A percentile compares a stretch with the other conserved stretches of the same genome.
phyloP scores from a whole-genome alignment of 2,888 invertebrate species.

The Amaurobius ferox region DNA sequence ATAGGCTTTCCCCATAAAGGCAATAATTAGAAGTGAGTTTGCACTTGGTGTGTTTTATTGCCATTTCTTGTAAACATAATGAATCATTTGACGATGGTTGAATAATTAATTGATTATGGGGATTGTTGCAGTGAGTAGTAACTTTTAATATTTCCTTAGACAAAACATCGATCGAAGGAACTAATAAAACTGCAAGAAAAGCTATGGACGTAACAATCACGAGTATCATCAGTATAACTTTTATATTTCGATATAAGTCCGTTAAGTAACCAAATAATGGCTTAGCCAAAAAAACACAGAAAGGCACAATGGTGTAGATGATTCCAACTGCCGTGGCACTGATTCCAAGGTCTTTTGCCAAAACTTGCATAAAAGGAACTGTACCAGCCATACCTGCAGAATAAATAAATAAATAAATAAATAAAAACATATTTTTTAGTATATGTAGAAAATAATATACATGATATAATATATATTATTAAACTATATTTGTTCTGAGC shows the following conservation, averaged over 20 bases:
- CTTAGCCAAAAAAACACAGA: constrained; percentile 71
- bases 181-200: background rate
- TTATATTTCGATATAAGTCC: constrained; percentile 66
- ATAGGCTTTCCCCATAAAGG: background rate
- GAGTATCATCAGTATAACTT: constrained; percentile 36
- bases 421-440: no score
- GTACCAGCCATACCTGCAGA: constrained; percentile 67
- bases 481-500: no score
- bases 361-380: constrained; percentile 71
- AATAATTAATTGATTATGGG: no score
- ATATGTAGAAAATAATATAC: no score
- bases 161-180: background rate
- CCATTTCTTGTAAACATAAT: background rate
- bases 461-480: no score
- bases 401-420: background rate
- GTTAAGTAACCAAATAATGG: constrained; percentile 72
- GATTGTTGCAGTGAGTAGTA: background rate
- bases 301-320: constrained; percentile 73
- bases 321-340: constrained; percentile 72
- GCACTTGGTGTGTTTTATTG: background rate
- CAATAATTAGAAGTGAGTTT: background rate
- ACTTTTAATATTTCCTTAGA: background rate
- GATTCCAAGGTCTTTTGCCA: constrained; percentile 62
- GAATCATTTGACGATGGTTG: background rate
- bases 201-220: background rate